Conservation (phyloP, 2,797 vertebrate genomes). For the Cygnus olor region DNA sequence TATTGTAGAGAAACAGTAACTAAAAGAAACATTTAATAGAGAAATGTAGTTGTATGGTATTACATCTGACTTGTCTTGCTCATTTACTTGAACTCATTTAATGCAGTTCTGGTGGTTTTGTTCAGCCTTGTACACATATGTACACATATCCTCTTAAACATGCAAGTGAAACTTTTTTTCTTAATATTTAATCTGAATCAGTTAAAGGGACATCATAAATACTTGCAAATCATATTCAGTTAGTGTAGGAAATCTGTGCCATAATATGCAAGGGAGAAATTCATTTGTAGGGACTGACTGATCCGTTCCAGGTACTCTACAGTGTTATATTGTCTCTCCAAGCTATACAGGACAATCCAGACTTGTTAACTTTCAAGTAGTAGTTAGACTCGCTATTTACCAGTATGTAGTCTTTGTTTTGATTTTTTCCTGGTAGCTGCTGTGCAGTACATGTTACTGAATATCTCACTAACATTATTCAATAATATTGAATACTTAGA, state of each 20-base stretch:
- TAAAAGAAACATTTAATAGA: neutral
- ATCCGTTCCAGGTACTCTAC: neutral
- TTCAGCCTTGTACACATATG: neutral
- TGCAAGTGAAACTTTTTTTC: neutral
- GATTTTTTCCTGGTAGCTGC: neutral
- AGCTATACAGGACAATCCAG: neutral
- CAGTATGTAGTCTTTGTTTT: neutral
- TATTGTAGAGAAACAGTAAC: neutral
- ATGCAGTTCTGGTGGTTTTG: rapidly evolving
- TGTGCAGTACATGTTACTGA: neutral
- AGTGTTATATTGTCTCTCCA: neutral
- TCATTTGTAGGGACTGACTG: neutral
- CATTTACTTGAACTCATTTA: neutral
- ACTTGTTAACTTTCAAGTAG: neutral
- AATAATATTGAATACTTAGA: neutral
- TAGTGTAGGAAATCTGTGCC: neutral
- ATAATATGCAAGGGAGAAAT: neutral
- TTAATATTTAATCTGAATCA: neutral
- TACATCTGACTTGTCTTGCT: neutral
- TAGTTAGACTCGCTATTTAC: neutral
- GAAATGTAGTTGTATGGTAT: neutral
- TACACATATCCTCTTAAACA: neutral
- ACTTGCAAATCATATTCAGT: neutral
- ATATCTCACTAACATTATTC: neutral
- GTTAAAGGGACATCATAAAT: neutral